phyloP scores from a whole-genome alignment of 2,888 invertebrate genomes.

The Polyommatus iphigenia region DNA sequence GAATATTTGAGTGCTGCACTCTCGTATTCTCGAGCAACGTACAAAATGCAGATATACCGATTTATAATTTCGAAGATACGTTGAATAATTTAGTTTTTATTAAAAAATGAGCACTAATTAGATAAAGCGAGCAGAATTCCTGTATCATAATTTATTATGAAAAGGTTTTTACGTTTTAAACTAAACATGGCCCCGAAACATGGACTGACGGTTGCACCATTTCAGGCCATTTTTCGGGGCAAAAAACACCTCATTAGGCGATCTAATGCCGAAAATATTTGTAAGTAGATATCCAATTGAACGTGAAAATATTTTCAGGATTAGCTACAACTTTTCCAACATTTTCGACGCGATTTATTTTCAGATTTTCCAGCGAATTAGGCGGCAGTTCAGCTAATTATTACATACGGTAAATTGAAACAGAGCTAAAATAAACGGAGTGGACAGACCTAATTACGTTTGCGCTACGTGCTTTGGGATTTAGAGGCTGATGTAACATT shows the following conservation, averaged over 20 bases:
- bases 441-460: constrained; percentile 20
- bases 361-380: background rate
- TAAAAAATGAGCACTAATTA: background rate
- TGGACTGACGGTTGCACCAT: too few relatives aligned
- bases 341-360: background rate
- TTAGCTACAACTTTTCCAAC: background rate
- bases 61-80: too few relatives aligned
- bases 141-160: background rate
- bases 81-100: background rate
- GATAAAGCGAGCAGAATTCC: background rate
- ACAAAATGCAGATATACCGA: too few relatives aligned
- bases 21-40: background rate
- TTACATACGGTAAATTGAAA: constrained; percentile 27
- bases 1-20: background rate
- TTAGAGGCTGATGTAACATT: constrained; percentile 4
- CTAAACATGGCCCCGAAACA: too few relatives aligned
- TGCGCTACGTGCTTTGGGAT: constrained; percentile 19
- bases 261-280: background rate
- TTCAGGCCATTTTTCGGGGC: background rate
- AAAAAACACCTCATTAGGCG: background rate
- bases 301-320: background rate
- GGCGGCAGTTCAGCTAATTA: constrained; percentile 17
- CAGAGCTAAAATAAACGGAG: constrained; percentile 28
- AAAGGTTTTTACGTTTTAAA: background rate
- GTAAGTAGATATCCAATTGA: background rate